Percentiles rank a stretch among this genome's conserved stretches.
Conservation (phyloP, 2,888 invertebrate genomes). For the Napeogenes inachia region DNA sequence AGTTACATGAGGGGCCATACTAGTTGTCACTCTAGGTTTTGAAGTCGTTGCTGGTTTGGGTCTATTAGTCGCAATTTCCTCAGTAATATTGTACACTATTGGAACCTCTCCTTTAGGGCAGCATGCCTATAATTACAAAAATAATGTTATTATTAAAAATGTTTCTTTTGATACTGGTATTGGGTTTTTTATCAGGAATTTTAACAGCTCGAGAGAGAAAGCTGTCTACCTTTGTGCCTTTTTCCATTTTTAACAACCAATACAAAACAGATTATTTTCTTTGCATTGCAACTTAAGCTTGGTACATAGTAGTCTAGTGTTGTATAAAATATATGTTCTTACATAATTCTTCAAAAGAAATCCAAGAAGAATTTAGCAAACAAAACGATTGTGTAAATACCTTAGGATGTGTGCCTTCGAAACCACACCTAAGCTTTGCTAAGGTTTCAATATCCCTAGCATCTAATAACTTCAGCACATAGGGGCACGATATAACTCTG, state of each 20-base stretch:
- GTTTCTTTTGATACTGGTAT: no score
- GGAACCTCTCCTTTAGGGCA: slow-evolving; percentile 24
- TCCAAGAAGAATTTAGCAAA: no score
- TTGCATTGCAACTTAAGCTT: no score
- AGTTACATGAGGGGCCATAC: background rate
- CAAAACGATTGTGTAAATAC: slow-evolving; percentile 18
- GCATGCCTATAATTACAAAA: slow-evolving; percentile 31
- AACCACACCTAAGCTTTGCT: slow-evolving; percentile 30
- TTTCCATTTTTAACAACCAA: no score
- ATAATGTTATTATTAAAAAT: background rate
- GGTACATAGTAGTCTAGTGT: no score
- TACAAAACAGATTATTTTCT: no score
- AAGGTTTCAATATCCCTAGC: slow-evolving; percentile 10
- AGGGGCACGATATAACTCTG: slow-evolving; percentile 21
- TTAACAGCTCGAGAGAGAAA: no score
- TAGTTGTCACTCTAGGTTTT: background rate
- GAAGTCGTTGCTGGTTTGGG: background rate
- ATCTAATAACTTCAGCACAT: slow-evolving; percentile 22
- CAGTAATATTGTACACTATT: slow-evolving; percentile 6
- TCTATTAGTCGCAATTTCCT: slow-evolving; percentile 15
- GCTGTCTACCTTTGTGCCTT: no score
- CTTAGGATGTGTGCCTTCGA: slow-evolving; percentile 19
- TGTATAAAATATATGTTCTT: no score
- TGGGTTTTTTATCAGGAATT: no score
- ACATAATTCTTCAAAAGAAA: no score